Evolutionary conservation across 2,888 invertebrate species (phyloP).

Genomic region (Lacanobia wlatinum): DNA sequence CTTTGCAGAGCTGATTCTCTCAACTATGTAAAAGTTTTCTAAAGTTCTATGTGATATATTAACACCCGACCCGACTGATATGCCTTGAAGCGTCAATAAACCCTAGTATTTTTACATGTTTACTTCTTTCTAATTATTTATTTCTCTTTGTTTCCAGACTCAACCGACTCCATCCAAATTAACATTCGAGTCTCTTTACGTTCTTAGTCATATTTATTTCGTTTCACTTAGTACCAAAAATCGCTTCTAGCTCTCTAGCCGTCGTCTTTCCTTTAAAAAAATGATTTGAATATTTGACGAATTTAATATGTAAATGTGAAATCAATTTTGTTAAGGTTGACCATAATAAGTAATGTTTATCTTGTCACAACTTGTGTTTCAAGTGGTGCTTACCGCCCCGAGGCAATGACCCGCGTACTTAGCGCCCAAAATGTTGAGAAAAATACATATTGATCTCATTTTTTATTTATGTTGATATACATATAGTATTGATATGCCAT

Average conservation of each 20-base stretch:
- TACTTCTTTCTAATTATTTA: conserved; percentile 7
- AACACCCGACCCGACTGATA: no score
- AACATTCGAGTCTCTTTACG: conserved; percentile 70
- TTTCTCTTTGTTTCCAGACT: conserved; percentile 72
- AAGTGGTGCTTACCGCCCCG: conserved; percentile 47
- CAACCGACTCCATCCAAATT: conserved; percentile 69
- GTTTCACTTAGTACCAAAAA: conserved; percentile 71
- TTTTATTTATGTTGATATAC: conserved; percentile 84
- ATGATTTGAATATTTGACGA: conserved; percentile 71
- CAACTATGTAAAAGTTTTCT: background rate
- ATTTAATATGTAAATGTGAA: conserved; percentile 67
- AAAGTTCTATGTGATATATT: no score
- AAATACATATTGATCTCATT: conserved; percentile 87
- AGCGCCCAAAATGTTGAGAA: conserved; percentile 65
- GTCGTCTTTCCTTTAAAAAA: conserved; percentile 70
- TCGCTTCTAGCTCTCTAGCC: conserved; percentile 84
- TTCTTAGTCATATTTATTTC: conserved; percentile 74
- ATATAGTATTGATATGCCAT: conserved; percentile 85
- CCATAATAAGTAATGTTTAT: conserved; percentile 60
- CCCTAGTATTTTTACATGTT: background rate
- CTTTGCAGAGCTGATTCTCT: background rate
- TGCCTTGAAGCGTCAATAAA: background rate
- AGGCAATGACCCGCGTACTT: conserved; percentile 52
- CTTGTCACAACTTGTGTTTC: conserved; percentile 59
- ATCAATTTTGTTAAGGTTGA: conserved; percentile 73